A percentile compares a stretch with the other conserved stretches of the same genome.
Conservation (phyloP, 2,888 invertebrate species). For the Prosapia bicincta region DNA sequence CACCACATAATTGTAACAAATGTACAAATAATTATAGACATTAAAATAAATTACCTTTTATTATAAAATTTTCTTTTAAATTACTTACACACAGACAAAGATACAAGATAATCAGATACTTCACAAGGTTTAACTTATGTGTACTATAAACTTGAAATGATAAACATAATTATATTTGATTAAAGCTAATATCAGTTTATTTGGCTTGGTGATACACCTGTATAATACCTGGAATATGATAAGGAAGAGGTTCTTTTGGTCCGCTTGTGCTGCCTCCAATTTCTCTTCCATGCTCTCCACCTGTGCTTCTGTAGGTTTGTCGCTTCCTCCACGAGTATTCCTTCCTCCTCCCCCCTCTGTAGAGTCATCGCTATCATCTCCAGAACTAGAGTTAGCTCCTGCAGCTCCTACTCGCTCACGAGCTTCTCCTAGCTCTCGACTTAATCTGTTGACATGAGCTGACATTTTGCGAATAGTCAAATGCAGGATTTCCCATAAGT, state of each 20-base stretch:
- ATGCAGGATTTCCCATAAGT: constrained; percentile 96
- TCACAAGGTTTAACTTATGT: too few relatives aligned
- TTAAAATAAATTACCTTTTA: too few relatives aligned
- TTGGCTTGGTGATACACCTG: too few relatives aligned
- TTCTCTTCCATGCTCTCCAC: constrained; percentile 96
- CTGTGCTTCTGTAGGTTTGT: constrained; percentile 73
- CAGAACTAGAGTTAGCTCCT: constrained; percentile 74
- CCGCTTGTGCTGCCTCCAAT: constrained; percentile 89
- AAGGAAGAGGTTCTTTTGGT: constrained; percentile 94
- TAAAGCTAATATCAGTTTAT: too few relatives aligned
- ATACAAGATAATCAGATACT: too few relatives aligned
- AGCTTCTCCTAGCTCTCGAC: constrained; percentile 76
- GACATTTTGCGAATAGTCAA: constrained; percentile 96
- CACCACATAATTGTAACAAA: too few relatives aligned
- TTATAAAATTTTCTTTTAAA: too few relatives aligned
- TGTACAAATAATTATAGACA: too few relatives aligned
- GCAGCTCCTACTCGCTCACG: constrained; percentile 84
- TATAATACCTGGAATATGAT: constrained; percentile 94
- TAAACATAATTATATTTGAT: too few relatives aligned
- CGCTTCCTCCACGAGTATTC: constrained; percentile 48
- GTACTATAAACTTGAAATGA: too few relatives aligned
- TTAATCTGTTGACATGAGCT: constrained; percentile 71
- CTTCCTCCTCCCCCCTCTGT: constrained; percentile 56
- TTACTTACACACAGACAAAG: too few relatives aligned
- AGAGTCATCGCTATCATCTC: constrained; percentile 63